Evolutionary conservation across 2,888 invertebrate genomes (phyloP), one percentile per base, ranked within the genome.

Genomic region (Thymelicus sylvestris): DNA sequence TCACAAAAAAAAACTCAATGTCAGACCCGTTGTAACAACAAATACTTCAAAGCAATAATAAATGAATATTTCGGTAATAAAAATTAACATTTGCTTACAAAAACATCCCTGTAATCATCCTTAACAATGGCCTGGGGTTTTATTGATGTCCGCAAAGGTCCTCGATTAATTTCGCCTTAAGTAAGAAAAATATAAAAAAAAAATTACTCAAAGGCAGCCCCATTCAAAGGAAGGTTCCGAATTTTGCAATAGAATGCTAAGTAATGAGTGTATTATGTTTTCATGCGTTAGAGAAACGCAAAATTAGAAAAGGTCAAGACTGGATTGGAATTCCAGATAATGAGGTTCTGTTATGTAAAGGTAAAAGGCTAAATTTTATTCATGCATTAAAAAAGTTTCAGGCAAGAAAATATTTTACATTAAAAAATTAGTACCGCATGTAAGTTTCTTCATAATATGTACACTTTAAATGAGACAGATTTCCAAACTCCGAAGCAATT

Each of bases 11-110:
- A 60, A 59, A 74, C 48, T 50, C 61, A 50, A 59, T 65, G 67
- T 72, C 50, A 66, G 69, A 59, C 19, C 65, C 59, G 69, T 76
- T 76, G 75, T 77, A 86, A 84, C 84, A 83, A 86, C 79, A 79
- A 86, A 84, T 82, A 84, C 81, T 81, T 84, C 81, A 84, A 87
- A 86, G 84, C 87, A 83, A 83, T 74, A 73, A 69, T 74, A 73
- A 78, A 77, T 78, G 75, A 75, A 84, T 83, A 83, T 87, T 80
- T 78, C 83, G 83, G 84, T 88, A 89, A 91, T 92, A 90, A 89
- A 90, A 89, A 92, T 90, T 91, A 90, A 90, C 89, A 91, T 91
- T 91, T 87, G 83, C 88, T 87, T 89, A 84, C 55, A 87, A 83
- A 87, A 86, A 86, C 85, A 87, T 87, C 86, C 86, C 87, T 88